Conservation (phyloP, 1,140 invertebrate species). For the Zaprionus taronus region DNA sequence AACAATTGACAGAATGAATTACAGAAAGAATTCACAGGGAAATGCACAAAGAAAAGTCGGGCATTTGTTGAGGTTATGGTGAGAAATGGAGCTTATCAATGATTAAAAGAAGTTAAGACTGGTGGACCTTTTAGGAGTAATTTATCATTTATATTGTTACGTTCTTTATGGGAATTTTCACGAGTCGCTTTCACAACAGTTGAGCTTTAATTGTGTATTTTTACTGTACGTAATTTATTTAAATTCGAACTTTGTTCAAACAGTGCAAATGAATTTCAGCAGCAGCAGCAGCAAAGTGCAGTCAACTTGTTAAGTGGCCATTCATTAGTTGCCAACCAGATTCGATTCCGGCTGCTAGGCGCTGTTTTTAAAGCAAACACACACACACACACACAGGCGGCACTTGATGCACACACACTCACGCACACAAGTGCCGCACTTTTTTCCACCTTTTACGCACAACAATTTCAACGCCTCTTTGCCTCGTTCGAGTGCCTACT, state of each 20-base stretch:
- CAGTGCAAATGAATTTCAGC: background rate
- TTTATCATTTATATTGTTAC: background rate
- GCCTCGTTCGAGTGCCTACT: slow-evolving; percentile 10
- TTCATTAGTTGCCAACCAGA: slow-evolving; percentile 26
- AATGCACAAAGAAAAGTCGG: slow-evolving; percentile 9
- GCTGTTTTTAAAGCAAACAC: slow-evolving; percentile 14
- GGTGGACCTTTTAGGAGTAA: background rate
- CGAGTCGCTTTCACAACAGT: background rate
- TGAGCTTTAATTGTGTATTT: background rate
- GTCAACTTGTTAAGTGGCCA: slow-evolving; percentile 21
- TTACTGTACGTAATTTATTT: background rate
- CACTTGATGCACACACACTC: background rate
- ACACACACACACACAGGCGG: background rate
- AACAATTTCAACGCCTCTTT: slow-evolving; percentile 27
- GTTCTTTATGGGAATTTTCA: background rate
- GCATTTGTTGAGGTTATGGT: slow-evolving; percentile 26
- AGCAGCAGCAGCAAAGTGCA: slow-evolving; percentile 5
- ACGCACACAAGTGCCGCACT: slow-evolving; percentile 5
- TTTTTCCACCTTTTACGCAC: slow-evolving; percentile 41
- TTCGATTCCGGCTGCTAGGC: slow-evolving; percentile 11
- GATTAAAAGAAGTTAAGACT: slow-evolving; percentile 17
- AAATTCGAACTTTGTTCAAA: background rate
- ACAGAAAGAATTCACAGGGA: slow-evolving; percentile 25
- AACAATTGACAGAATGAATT: slow-evolving; percentile 70
- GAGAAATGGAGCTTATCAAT: slow-evolving; percentile 30